A percentile compares a stretch with the other conserved stretches of the same genome.
Conservation (phyloP, 35 echinoderm and acorn worm genomes). For the Patiria miniata region DNA sequence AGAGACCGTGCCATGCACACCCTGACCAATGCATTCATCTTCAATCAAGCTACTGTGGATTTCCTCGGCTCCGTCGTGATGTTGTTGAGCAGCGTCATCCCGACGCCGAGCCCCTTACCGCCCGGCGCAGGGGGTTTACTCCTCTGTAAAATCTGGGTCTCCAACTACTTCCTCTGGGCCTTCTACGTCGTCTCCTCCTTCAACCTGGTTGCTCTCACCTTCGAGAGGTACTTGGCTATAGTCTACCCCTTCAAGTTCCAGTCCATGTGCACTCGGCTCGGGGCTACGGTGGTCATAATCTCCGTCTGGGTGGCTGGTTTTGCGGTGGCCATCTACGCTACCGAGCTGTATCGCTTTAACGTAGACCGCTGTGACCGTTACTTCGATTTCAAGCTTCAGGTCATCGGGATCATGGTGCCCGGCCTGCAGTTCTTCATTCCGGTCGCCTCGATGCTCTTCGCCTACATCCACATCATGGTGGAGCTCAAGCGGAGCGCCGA, state of each 20-base stretch:
- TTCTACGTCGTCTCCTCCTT: slow-evolving; percentile 48
- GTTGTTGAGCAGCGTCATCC: background rate
- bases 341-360: background rate
- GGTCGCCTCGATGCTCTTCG: background rate
- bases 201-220: slow-evolving; percentile 50
- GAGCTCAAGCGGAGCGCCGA: background rate
- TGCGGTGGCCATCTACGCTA: background rate
- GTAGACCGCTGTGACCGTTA: background rate
- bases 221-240: slow-evolving; percentile 72
- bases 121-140: slow-evolving; percentile 5
- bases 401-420: background rate
- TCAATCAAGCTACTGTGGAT: slow-evolving; percentile 31
- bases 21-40: slow-evolving; percentile 32
- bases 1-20: background rate
- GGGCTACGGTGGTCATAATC: background rate
- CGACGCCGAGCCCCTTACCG: slow-evolving; percentile 5
- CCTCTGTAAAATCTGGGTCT: slow-evolving; percentile 55
- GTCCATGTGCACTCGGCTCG: background rate
- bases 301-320: slow-evolving; percentile 25
- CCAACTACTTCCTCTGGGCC: slow-evolving; percentile 50
- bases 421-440: slow-evolving; percentile 45
- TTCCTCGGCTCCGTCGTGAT: slow-evolving; percentile 26
- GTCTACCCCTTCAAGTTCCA: slow-evolving; percentile 60
- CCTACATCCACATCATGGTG: background rate
- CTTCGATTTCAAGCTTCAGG: background rate